Evolutionary conservation across 2,797 vertebrate genomes (phyloP), one percentile per base, ranked within the genome.

Genomic region (Hoplostethus atlanticus): DNA sequence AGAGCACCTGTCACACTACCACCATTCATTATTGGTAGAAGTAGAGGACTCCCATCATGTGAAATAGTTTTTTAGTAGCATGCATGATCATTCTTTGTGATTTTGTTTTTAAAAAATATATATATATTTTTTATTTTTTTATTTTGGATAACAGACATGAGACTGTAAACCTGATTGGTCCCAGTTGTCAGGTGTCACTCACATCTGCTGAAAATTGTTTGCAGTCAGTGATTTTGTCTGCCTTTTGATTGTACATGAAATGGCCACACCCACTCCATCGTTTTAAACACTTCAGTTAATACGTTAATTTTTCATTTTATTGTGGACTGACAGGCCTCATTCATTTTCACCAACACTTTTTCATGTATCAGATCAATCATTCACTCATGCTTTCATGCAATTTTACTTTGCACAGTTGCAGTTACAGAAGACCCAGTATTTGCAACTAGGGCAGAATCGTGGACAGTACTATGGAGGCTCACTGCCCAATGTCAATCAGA

Each of bases 401-500:
- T 95, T 94, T 95, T 95, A 94, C 92, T 95, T 95, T 95, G 94
- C 93, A 92, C 94, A 99, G 98, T 94, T 99, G 93, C 98, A 99
- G 94, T 96, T 99, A 92, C 97, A 99, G 96, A 99, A 99, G 95
- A 97, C 97, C 73, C 98, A 99, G 84, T 99, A 98, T 94, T 95
- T 99, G 93, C 98, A 99, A 94, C 95, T 99, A 96, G 98, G 98
- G 90, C 98, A 98, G 84, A 98, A 95, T 91, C 97, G 98, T 79
- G 97, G 97, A 94, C 98, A 99, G 94, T 99, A 96, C 96, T 99
- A 99, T 1, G 98, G 98, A 67, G 98, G 98, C 78, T 99, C 98
- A 73, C 93, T 99, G 94, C 98, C 98, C 94, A 99, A 99, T 85
- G 98, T 99, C 94, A 99, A 99, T 92, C 98, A 99, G 95, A 97